A percentile compares a stretch with the other conserved stretches of the same genome.
These are phyloP conservation scores for Scomber colias DNA, from an alignment of 2,113 vertebrate species.

Conservation along the genomic window DNA sequence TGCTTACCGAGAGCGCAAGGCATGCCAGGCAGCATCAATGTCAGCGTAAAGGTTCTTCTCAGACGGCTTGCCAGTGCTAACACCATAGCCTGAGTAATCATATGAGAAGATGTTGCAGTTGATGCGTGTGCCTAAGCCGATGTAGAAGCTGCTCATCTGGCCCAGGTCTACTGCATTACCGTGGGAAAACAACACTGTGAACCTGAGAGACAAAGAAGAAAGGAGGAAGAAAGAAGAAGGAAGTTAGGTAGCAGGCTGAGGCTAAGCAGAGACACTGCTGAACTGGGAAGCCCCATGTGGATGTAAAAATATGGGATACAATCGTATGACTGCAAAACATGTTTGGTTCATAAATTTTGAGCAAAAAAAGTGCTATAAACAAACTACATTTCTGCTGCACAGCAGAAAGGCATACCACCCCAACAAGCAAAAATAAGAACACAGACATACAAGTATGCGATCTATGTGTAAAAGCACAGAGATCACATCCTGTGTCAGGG, in stretches of 20 bases:
- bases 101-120: constrained; percentile 99
- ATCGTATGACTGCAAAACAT: neutral
- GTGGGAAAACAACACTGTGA: constrained; percentile 96
- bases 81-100: constrained; percentile 97
- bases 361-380: too few relatives aligned
- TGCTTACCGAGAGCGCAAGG: constrained; percentile 92
- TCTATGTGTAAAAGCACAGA: neutral
- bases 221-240: neutral
- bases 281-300: neutral
- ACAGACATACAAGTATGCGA: neutral
- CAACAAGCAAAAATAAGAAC: neutral
- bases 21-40: constrained; percentile 97
- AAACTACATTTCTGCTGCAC: too few relatives aligned
- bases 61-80: constrained; percentile 93
- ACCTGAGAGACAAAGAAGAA: constrained; percentile 81
- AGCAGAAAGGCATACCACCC: neutral
- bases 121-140: constrained; percentile 95
- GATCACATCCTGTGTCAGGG: neutral
- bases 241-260: constrained; percentile 5
- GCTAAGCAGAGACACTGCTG: neutral
- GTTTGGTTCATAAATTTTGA: neutral
- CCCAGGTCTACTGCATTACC: constrained; percentile 98
- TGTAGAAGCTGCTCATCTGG: constrained; percentile 99
- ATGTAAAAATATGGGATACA: neutral
- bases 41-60: constrained; percentile 98